Evolutionary conservation across 2,113 vertebrate genomes (phyloP).

Genomic region (Balaeniceps rex): DNA sequence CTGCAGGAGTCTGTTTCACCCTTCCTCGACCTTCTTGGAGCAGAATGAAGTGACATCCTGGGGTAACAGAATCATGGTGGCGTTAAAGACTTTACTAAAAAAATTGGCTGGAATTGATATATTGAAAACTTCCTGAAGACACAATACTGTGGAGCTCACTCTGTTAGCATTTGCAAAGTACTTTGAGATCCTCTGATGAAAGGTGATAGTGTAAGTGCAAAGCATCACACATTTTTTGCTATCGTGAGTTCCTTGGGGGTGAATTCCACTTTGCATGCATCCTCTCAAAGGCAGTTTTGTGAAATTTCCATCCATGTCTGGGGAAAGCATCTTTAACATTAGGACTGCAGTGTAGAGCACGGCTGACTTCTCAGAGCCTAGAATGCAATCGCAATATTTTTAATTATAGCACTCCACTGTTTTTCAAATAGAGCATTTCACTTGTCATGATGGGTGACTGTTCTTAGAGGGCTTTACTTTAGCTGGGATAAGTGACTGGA

Average conservation of each 20-base stretch:
- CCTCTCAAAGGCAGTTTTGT: not conserved
- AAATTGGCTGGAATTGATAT: not conserved
- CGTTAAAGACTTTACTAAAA: not conserved
- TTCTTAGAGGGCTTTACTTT: not conserved
- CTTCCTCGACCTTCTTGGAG: not conserved
- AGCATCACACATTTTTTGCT: not conserved
- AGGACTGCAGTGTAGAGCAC: accelerated
- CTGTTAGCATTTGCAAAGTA: not conserved
- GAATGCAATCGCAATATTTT: accelerated
- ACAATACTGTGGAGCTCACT: not conserved
- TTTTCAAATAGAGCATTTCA: not conserved
- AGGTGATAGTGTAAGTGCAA: not conserved
- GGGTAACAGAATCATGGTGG: not conserved
- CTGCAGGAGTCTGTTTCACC: not conserved
- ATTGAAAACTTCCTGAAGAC: not conserved
- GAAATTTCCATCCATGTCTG: not conserved
- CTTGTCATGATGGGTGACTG: not conserved
- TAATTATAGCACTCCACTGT: not conserved
- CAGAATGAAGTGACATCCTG: not conserved
- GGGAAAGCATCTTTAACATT: accelerated
- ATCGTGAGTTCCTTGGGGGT: not conserved
- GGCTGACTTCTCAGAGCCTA: not conserved
- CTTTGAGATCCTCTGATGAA: not conserved
- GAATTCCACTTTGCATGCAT: not conserved
- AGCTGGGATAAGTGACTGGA: not conserved